Evolutionary conservation across 2,113 vertebrate genomes (phyloP).

Genomic region (Pseudorhombus dupliciocellatus): DNA sequence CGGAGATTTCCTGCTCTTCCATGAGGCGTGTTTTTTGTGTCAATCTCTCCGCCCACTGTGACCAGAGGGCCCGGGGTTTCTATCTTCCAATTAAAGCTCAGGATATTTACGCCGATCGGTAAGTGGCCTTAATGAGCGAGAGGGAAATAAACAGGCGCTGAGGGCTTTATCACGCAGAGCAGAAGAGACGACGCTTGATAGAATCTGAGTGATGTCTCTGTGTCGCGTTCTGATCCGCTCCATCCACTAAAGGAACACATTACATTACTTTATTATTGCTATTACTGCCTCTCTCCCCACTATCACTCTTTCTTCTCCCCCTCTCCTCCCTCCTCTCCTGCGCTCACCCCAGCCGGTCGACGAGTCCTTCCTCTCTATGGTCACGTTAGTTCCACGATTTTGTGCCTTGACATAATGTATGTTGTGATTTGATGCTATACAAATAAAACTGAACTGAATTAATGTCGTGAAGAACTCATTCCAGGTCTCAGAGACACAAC

Average conservation of each 20-base stretch:
- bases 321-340: no score
- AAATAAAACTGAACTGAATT: conserved; percentile 23
- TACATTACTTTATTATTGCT: no score
- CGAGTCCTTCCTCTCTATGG: no score
- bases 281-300: no score
- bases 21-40: conserved; percentile 26
- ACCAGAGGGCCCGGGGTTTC: conserved; percentile 29
- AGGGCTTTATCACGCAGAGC: conserved; percentile 24
- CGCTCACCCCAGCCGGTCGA: no score
- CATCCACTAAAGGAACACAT: conserved; percentile 34
- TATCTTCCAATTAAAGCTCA: conserved; percentile 44
- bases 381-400: no score
- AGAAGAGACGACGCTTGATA: conserved; percentile 37
- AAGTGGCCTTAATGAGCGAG: conserved; percentile 43
- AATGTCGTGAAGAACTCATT: conserved; percentile 33
- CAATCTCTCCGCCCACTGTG: conserved; percentile 30
- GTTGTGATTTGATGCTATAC: no score
- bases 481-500: conserved; percentile 33
- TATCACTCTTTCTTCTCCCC: no score
- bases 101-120: conserved; percentile 46
- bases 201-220: conserved; percentile 13
- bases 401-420: no score
- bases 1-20: neutral
- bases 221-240: conserved; percentile 38
- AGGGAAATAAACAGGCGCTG: conserved; percentile 23